Evolutionary conservation across 2,797 vertebrate species (phyloP).

Genomic region (Amblyopsis hoosieri): DNA sequence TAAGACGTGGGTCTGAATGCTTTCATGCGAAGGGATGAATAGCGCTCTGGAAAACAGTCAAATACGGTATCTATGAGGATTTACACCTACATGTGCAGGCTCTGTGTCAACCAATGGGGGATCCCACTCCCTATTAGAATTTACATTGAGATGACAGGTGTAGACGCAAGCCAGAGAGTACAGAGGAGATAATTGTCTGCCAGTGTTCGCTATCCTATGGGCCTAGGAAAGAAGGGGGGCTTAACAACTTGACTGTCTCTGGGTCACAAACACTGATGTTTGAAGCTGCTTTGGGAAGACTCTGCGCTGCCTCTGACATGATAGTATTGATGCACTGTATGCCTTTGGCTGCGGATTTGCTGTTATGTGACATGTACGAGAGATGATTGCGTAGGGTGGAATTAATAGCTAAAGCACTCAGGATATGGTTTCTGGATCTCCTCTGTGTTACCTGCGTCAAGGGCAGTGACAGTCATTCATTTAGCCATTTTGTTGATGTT

Average conservation of each 20-base stretch:
- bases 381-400: constrained; percentile 26
- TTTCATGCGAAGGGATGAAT: constrained; percentile 33
- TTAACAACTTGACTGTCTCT: not conserved
- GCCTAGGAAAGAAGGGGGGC: not conserved
- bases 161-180: no score
- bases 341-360: constrained; percentile 28
- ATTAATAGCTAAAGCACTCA: constrained; percentile 28
- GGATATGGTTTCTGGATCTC: constrained; percentile 23
- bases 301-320: constrained; percentile 32
- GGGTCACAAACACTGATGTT: constrained; percentile 29
- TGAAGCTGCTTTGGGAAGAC: constrained; percentile 33
- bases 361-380: constrained; percentile 33
- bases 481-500: constrained; percentile 2
- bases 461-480: constrained; percentile 10
- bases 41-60: constrained; percentile 47
- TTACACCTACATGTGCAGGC: no score
- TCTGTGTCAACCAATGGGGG: no score
- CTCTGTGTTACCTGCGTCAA: constrained; percentile 18
- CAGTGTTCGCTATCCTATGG: no score
- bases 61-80: constrained; percentile 1
- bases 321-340: constrained; percentile 30
- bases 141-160: no score
- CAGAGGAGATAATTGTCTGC: no score
- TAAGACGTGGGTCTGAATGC: constrained; percentile 49
- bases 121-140: no score